A percentile compares a stretch with the other conserved stretches of the same genome.
Evolutionary conservation across 64 coral and sea anemone species (phyloP).

Genomic region (Montipora capricornis): DNA sequence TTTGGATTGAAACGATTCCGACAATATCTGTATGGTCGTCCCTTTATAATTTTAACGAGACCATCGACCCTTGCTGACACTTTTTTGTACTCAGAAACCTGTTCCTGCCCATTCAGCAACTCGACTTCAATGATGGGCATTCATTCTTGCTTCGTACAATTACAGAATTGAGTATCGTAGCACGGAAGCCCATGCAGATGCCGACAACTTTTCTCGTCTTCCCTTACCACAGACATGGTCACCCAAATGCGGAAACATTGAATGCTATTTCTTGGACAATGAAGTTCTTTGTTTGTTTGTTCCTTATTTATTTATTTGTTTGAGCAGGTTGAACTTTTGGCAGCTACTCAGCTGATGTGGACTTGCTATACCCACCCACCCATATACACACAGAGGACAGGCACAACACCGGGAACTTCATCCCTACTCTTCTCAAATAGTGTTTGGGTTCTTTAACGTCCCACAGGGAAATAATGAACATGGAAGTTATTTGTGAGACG

Average conservation of each 20-base stretch:
- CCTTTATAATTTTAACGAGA: slow-evolving; percentile 59
- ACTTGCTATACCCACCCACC: too few relatives aligned
- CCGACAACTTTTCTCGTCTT: neutral
- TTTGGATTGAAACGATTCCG: slow-evolving; percentile 60
- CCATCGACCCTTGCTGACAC: slow-evolving; percentile 52
- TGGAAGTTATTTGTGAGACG: too few relatives aligned
- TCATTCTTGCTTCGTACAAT: slow-evolving; percentile 31
- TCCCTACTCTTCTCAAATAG: too few relatives aligned
- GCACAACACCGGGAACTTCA: too few relatives aligned
- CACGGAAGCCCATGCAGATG: neutral
- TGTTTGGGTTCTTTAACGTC: too few relatives aligned
- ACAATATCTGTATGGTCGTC: slow-evolving; percentile 57
- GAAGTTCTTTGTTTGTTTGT: neutral
- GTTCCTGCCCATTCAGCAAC: slow-evolving; percentile 57
- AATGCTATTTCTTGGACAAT: slow-evolving; percentile 46
- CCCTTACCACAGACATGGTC: slow-evolving; percentile 66
- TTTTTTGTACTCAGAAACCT: slow-evolving; percentile 31
- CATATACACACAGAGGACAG: too few relatives aligned
- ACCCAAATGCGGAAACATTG: slow-evolving; percentile 15
- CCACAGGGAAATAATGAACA: too few relatives aligned
- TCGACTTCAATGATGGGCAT: slow-evolving; percentile 53
- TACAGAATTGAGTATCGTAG: neutral
- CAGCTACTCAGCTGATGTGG: too few relatives aligned
- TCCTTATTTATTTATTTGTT: too few relatives aligned
- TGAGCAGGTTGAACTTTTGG: too few relatives aligned